Percentiles rank a stretch among this genome's conserved stretches.
phyloP scores from a whole-genome alignment of 2,888 invertebrate species.

The Chalcosyrphus nemorum region DNA sequence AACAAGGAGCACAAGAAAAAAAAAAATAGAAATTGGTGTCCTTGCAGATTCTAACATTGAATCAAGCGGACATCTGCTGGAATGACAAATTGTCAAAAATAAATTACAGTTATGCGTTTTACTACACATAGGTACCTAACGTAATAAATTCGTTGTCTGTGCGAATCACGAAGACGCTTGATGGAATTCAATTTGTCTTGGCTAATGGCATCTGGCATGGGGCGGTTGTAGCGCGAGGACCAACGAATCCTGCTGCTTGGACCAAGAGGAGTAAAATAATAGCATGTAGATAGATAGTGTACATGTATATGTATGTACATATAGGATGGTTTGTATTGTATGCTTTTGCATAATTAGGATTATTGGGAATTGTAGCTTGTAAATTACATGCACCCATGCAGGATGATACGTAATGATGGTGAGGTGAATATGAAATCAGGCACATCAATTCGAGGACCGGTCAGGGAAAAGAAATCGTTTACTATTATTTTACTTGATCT shows the following conservation, averaged over 20 bases:
- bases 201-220: slow-evolving; percentile 69
- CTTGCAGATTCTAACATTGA: slow-evolving; percentile 68
- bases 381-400: slow-evolving; percentile 53
- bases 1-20: slow-evolving; percentile 13
- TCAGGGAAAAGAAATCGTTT: slow-evolving; percentile 42
- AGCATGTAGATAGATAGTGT: no score
- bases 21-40: slow-evolving; percentile 56
- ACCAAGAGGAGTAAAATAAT: not conserved
- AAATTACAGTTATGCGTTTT: slow-evolving; percentile 80
- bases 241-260: not conserved
- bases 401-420: slow-evolving; percentile 34
- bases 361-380: slow-evolving; percentile 56
- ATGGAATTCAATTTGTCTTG: slow-evolving; percentile 73
- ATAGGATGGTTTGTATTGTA: no score
- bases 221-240: slow-evolving; percentile 8
- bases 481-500: slow-evolving; percentile 41
- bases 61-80: slow-evolving; percentile 71
- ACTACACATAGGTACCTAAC: slow-evolving; percentile 76
- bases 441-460: slow-evolving; percentile 40
- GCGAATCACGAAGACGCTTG: slow-evolving; percentile 71
- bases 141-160: slow-evolving; percentile 71
- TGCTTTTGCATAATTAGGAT: slow-evolving; percentile 59
- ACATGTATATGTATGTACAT: not conserved
- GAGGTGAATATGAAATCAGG: slow-evolving; percentile 58
- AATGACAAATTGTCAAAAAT: slow-evolving; percentile 79